Evolutionary conservation across 2,797 vertebrate species (phyloP).

Genomic region (Bovichtus diacanthus): DNA sequence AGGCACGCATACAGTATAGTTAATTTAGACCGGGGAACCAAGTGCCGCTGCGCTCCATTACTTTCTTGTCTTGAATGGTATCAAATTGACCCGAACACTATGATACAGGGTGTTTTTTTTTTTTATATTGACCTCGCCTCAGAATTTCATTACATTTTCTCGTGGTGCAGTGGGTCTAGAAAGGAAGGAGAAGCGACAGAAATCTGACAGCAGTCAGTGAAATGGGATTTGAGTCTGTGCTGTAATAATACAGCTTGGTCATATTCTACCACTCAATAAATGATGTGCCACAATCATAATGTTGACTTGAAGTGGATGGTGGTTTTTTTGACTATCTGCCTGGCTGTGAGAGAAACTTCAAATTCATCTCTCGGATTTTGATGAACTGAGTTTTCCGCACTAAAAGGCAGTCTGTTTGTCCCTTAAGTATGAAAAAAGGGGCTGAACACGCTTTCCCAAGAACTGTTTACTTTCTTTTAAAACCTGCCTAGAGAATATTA

Average conservation of each 20-base stretch:
- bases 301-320: slow-evolving; percentile 19
- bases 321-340: background rate
- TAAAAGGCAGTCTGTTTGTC: slow-evolving; percentile 18
- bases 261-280: slow-evolving; percentile 41
- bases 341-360: slow-evolving; percentile 25
- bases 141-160: slow-evolving; percentile 67
- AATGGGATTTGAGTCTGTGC: slow-evolving; percentile 55
- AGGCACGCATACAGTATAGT: slow-evolving; percentile 14
- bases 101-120: slow-evolving; percentile 15
- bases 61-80: slow-evolving; percentile 38
- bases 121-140: slow-evolving; percentile 24
- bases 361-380: slow-evolving; percentile 16
- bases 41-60: slow-evolving; percentile 29
- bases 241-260: slow-evolving; percentile 51
- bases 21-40: slow-evolving; percentile 32
- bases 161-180: slow-evolving; percentile 19
- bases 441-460: slow-evolving; percentile 31
- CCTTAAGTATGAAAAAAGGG: slow-evolving; percentile 14
- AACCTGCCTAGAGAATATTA: slow-evolving; percentile 40
- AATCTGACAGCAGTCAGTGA: slow-evolving; percentile 35
- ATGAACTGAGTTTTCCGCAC: slow-evolving; percentile 11
- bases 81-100: slow-evolving; percentile 42
- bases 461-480: slow-evolving; percentile 47
- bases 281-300: slow-evolving; percentile 17
- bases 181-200: slow-evolving; percentile 44